Conservation (phyloP, 2,888 invertebrate genomes). For the Dynastes grantii region DNA sequence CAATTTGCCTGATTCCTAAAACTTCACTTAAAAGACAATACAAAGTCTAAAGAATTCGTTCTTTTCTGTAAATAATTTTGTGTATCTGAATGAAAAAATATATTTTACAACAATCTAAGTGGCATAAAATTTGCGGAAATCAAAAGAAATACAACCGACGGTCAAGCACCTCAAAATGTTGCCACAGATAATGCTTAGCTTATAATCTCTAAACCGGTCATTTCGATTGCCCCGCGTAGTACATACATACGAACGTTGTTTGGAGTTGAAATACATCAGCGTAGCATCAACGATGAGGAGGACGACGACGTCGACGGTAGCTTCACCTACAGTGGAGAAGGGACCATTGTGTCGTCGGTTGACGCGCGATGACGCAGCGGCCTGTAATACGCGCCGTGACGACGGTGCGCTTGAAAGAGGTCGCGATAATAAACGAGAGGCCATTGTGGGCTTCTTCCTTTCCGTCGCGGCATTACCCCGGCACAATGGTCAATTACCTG, state of each 20-base stretch:
- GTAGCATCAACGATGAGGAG: background rate
- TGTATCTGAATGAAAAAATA: no score
- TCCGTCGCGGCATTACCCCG: slow-evolving; percentile 63
- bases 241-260: slow-evolving; percentile 18
- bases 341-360: slow-evolving; percentile 62
- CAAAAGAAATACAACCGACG: no score
- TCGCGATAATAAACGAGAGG: slow-evolving; percentile 67
- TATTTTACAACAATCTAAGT: background rate
- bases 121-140: background rate
- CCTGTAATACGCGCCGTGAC: slow-evolving; percentile 62
- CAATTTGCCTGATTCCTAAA: no score
- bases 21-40: no score
- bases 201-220: no score
- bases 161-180: no score
- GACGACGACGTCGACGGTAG: slow-evolving; percentile 1
- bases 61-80: no score
- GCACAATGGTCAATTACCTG: slow-evolving; percentile 69
- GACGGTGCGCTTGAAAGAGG: slow-evolving; percentile 64
- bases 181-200: no score
- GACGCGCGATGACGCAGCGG: slow-evolving; percentile 67
- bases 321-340: slow-evolving; percentile 59
- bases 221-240: no score
- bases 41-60: no score
- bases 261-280: slow-evolving; percentile 15
- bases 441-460: slow-evolving; percentile 67